A percentile compares a stretch with the other conserved stretches of the same genome.
These are phyloP conservation scores for Cyanoderma ruficeps DNA, from an alignment of 2,113 vertebrate species.

Conservation along the genomic window DNA sequence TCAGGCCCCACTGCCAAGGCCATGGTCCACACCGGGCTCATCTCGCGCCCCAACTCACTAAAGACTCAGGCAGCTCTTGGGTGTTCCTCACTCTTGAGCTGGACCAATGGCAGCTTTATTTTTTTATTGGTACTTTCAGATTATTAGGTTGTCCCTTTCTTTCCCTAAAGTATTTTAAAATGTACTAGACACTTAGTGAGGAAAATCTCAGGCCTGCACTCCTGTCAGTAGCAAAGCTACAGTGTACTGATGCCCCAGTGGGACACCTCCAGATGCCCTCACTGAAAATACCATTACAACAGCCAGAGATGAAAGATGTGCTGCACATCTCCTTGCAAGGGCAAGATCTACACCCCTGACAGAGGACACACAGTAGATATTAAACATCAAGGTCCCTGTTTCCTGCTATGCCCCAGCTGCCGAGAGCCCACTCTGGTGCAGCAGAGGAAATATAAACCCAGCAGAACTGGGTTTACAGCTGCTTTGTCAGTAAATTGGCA, in stretches of 20 bases:
- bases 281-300: not conserved
- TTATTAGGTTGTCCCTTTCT: not conserved
- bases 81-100: not conserved
- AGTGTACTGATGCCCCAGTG: accelerated
- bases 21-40: accelerated
- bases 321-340: not conserved
- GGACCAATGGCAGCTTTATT: not conserved
- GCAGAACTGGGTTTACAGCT: not conserved
- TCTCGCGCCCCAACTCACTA: not conserved
- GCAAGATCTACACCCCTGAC: not conserved
- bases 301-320: not conserved
- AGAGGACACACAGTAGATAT: not conserved
- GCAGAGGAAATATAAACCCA: not conserved
- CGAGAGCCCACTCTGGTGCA: not conserved
- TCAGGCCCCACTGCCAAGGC: not conserved
- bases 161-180: not conserved
- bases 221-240: not conserved
- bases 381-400: not conserved
- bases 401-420: not conserved
- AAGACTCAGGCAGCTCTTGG: not conserved
- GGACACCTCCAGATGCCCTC: not conserved
- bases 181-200: not conserved
- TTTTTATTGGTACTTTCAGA: not conserved
- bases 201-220: not conserved
- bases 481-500: not conserved